These are phyloP conservation scores for Chromoteleia sp. DNA, from an alignment of 2,888 invertebrate species.

Conservation along the genomic window DNA sequence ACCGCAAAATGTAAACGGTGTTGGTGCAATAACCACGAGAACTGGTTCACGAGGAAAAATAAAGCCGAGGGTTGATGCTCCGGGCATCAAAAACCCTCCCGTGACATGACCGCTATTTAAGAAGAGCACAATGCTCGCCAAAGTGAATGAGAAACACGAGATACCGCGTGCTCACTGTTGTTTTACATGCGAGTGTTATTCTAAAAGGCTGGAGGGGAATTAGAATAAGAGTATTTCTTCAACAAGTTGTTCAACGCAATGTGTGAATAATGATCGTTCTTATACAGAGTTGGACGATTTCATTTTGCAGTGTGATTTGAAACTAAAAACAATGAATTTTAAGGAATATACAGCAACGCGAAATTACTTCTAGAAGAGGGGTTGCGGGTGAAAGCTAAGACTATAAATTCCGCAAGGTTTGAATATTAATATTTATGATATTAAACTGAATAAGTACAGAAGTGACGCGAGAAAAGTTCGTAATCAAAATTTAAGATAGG, in stretches of 20 bases:
- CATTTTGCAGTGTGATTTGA: slow-evolving; percentile 7
- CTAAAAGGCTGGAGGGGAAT: slow-evolving; percentile 2
- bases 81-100: slow-evolving; percentile 47
- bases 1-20: slow-evolving; percentile 70
- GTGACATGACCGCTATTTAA: slow-evolving; percentile 47
- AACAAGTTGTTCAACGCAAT: slow-evolving; percentile 47
- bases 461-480: neutral
- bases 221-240: slow-evolving; percentile 36
- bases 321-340: neutral
- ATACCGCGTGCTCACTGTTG: slow-evolving; percentile 42
- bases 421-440: slow-evolving; percentile 33
- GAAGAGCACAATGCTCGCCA: slow-evolving; percentile 38
- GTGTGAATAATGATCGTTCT: slow-evolving; percentile 39
- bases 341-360: neutral
- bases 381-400: neutral
- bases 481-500: neutral
- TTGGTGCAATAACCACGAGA: slow-evolving; percentile 64
- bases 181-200: slow-evolving; percentile 41
- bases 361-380: neutral
- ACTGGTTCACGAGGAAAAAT: slow-evolving; percentile 65
- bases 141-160: slow-evolving; percentile 59
- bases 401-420: slow-evolving; percentile 22
- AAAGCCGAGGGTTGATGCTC: slow-evolving; percentile 53
- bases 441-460: slow-evolving; percentile 1
- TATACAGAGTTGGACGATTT: slow-evolving; percentile 5